phyloP scores from a whole-genome alignment of 2,113 vertebrate species.

The Microtus pennsylvanicus region DNA sequence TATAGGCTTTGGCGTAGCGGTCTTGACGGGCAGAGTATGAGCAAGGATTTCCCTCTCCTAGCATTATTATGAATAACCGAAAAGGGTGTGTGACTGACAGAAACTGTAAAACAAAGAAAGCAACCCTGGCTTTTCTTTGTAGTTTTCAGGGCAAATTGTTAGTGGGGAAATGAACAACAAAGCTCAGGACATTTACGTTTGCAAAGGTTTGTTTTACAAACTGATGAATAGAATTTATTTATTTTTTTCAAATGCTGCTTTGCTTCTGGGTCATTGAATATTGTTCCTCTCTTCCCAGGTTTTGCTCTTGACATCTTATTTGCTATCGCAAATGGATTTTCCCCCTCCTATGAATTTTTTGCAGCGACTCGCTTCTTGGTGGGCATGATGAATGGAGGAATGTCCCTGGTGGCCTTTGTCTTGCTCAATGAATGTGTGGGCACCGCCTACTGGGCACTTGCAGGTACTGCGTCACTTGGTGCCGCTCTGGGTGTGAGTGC shows the following conservation, averaged over 20 bases:
- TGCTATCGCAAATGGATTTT: conserved; percentile 89
- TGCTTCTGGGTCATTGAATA: conserved; percentile 46
- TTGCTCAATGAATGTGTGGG: conserved; percentile 91
- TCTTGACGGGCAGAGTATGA: background rate
- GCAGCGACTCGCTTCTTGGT: conserved; percentile 88
- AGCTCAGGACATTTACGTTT: conserved; percentile 37
- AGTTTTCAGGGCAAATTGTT: conserved; percentile 27
- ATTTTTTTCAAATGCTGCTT: conserved; percentile 33
- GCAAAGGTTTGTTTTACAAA: conserved; percentile 36
- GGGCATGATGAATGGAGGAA: conserved; percentile 91
- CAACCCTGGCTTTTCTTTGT: background rate
- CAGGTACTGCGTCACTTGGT: conserved; percentile 83
- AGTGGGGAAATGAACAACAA: background rate
- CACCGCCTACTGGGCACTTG: conserved; percentile 90
- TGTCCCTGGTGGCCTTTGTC: conserved; percentile 91
- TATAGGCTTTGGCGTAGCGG: background rate
- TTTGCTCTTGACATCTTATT: conserved; percentile 90
- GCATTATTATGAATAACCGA: conserved; percentile 8
- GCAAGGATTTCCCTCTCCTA: conserved; percentile 12
- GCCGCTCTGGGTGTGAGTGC: background rate
- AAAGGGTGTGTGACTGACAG: background rate
- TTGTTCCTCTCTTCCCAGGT: conserved; percentile 83
- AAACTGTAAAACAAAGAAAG: conserved; percentile 29
- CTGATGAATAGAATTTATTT: conserved; percentile 12
- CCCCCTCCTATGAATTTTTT: conserved; percentile 89